Evolutionary conservation across 1,140 invertebrate species (phyloP).

Genomic region (Rhysida immarginata): DNA sequence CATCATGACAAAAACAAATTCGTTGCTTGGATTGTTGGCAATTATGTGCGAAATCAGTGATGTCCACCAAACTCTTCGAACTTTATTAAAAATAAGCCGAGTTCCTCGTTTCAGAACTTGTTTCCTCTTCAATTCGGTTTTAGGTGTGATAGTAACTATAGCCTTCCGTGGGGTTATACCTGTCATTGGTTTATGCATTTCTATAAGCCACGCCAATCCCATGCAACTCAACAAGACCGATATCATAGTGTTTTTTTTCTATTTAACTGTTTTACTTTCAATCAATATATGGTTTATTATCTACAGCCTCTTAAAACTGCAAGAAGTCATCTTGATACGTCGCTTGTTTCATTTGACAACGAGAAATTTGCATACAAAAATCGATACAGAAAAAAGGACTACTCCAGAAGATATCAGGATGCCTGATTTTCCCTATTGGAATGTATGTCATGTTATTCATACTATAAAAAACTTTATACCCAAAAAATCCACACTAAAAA

Average conservation of each 20-base stretch:
- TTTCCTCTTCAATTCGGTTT: background rate
- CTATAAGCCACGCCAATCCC: background rate
- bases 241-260: background rate
- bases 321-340: background rate
- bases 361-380: background rate
- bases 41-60: background rate
- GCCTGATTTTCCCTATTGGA: too few species aligned
- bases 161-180: background rate
- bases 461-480: too few species aligned
- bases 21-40: background rate
- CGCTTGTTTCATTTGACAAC: background rate
- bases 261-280: background rate
- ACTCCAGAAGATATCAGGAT: too few species aligned
- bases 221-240: background rate
- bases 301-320: background rate
- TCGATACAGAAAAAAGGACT: background rate
- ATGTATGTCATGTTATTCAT: too few species aligned
- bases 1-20: background rate
- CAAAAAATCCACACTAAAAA: too few species aligned
- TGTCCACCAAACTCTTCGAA: background rate
- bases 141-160: background rate
- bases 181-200: background rate
- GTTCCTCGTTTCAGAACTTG: background rate
- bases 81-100: background rate
- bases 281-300: background rate